Base-by-base conservation (phyloP, 1,140 invertebrate genomes). In the Drosophila pandora region DNA sequence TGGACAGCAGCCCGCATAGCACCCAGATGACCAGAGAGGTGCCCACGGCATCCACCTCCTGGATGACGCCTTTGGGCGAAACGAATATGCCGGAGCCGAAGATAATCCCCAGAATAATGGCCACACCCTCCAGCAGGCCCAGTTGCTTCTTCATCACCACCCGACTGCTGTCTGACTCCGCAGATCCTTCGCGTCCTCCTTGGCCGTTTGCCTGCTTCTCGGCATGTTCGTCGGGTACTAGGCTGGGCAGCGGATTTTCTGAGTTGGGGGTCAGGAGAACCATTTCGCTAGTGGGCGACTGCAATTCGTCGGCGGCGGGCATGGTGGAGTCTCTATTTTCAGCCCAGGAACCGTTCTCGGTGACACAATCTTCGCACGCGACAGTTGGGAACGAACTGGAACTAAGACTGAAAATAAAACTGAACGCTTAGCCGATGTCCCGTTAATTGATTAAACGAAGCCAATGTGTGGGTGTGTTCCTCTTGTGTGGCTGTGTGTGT, bases 31-130 rank as follows among this genome's bases (percentile, higher is more conserved):
- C 91, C 3, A 99, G 92, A 0, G 97, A 96, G 22, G 96, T 93
- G 52, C 97, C 97, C 12, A 97, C 95, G 41, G 97, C 98, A 3
- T 97, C 96, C 1, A 97, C 95, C 92, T 98, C 95, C 70, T 94
- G 91, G 6, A 99, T 93, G 5, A 99, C 97, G 73, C 98, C 98
- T 92, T 97, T 98, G 0, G 98, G 98, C 0, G 98, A 98, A 43
- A 99, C 96, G 92, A 99, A 99, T 83, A 99, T 99, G 92, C 96
- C 96, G 53, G 96, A 97, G 2, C 97, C 97, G 80, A 97, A 96
- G 76, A 98, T 97, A 30, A 97, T 96, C 45, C 97, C 97, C 63
- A 98, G 92, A 85, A 98, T 97, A 57, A 97, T 96, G 39, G 96
- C 96, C 30, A 97, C 95, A 7, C 97, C 97, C 92, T 98, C 96